These are phyloP conservation scores for Apodemia zela DNA, from an alignment of 2,888 invertebrate species.

Conservation along the genomic window DNA sequence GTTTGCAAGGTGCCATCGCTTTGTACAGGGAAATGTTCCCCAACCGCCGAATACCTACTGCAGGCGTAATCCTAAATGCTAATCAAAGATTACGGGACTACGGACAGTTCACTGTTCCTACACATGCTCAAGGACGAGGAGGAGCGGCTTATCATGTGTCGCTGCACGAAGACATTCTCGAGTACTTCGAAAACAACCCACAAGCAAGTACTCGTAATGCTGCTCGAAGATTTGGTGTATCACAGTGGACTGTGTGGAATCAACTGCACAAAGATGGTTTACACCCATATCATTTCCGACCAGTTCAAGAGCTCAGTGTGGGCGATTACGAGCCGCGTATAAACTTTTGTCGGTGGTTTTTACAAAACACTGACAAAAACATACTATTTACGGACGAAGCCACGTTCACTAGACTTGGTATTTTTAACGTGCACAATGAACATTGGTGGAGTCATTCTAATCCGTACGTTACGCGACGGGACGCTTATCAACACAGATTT, in stretches of 20 bases:
- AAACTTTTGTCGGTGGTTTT: slow-evolving; percentile 22
- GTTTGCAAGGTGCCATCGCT: not conserved
- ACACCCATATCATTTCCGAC: slow-evolving; percentile 25
- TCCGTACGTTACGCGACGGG: slow-evolving; percentile 20
- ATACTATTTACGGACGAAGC: slow-evolving; percentile 24
- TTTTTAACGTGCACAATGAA: slow-evolving; percentile 27
- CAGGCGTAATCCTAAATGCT: too few species aligned
- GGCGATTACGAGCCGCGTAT: slow-evolving; percentile 12
- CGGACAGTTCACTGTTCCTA: slow-evolving; percentile 21
- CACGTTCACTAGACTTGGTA: slow-evolving; percentile 19
- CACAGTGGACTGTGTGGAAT: slow-evolving; percentile 23
- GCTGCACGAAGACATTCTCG: slow-evolving; percentile 21
- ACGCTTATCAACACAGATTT: slow-evolving; percentile 25
- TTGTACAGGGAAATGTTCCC: too few species aligned
- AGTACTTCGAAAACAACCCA: slow-evolving; percentile 24
- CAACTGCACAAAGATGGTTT: slow-evolving; percentile 18
- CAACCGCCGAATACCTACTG: too few species aligned
- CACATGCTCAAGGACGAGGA: slow-evolving; percentile 22
- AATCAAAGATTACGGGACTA: too few species aligned
- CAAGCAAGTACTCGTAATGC: slow-evolving; percentile 22
- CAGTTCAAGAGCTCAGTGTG: slow-evolving; percentile 20
- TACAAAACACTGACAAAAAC: slow-evolving; percentile 2
- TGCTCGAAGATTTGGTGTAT: slow-evolving; percentile 22
- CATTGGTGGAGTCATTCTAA: slow-evolving; percentile 26
- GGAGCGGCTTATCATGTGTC: slow-evolving; percentile 12